Evolutionary conservation across 2,113 vertebrate genomes (phyloP).

Genomic region (Oreochromis tanganicae): DNA sequence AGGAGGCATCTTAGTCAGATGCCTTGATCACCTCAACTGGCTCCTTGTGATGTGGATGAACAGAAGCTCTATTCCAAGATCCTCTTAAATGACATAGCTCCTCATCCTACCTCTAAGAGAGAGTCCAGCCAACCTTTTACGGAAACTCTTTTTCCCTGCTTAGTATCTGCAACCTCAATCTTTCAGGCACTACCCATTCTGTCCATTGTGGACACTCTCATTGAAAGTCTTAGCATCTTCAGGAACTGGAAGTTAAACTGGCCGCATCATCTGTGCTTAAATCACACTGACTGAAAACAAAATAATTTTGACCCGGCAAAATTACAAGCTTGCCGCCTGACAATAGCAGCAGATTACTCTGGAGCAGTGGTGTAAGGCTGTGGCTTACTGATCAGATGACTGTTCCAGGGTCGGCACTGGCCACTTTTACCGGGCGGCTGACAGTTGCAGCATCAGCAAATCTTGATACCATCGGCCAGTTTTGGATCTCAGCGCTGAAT

Average conservation of each 20-base stretch:
- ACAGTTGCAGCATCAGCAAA: background rate
- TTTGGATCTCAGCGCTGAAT: background rate
- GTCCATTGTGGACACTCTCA: background rate
- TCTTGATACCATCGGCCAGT: background rate
- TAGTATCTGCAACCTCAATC: background rate
- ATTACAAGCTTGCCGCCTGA: background rate
- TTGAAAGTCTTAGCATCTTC: background rate
- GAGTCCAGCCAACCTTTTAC: background rate
- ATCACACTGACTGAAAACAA: background rate
- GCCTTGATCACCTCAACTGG: background rate
- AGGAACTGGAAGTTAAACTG: background rate
- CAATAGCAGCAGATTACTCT: background rate
- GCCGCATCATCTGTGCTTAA: background rate
- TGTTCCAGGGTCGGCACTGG: background rate
- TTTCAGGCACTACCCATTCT: background rate
- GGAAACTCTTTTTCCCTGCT: background rate
- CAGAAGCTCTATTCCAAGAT: background rate
- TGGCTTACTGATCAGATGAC: background rate
- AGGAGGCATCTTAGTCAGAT: too few species aligned
- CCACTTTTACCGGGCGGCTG: background rate
- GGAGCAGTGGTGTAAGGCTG: background rate
- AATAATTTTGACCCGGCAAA: background rate
- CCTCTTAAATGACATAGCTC: background rate
- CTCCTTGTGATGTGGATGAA: background rate
- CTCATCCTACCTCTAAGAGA: background rate